Evolutionary conservation across 2,797 vertebrate genomes (phyloP).

Genomic region (Ctenopoma multispine): DNA sequence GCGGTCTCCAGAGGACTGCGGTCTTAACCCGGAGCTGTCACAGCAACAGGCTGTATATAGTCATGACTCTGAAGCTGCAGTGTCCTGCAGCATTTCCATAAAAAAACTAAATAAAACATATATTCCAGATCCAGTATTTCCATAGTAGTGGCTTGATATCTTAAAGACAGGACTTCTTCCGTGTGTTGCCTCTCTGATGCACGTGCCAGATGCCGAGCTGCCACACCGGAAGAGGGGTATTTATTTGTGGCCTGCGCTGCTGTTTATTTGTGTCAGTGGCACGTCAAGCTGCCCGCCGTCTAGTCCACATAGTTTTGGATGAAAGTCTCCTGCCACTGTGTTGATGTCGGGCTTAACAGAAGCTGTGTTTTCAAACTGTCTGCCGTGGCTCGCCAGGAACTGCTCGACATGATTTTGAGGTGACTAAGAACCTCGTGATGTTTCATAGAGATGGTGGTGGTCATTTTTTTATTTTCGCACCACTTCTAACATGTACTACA

Average conservation of each 20-base stretch:
- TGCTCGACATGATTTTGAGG: slow-evolving; percentile 27
- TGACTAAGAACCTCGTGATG: slow-evolving; percentile 21
- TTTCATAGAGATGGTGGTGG: background rate
- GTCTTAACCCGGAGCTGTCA: slow-evolving; percentile 81
- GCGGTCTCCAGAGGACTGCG: slow-evolving; percentile 78
- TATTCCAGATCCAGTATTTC: slow-evolving; percentile 15
- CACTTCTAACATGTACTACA: background rate
- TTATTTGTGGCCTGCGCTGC: slow-evolving; percentile 62
- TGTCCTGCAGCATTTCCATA: slow-evolving; percentile 53
- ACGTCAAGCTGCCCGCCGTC: slow-evolving; percentile 51
- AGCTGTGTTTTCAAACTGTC: slow-evolving; percentile 50
- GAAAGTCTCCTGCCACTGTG: slow-evolving; percentile 37
- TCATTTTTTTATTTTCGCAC: slow-evolving; percentile 15
- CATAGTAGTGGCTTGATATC: slow-evolving; percentile 23
- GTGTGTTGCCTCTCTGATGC: slow-evolving; percentile 45
- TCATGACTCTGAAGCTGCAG: slow-evolving; percentile 60
- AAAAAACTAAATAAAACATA: slow-evolving; percentile 28
- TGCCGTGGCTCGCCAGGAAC: slow-evolving; percentile 18
- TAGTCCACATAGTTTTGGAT: slow-evolving; percentile 54
- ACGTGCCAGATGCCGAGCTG: slow-evolving; percentile 61
- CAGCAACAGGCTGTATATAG: slow-evolving; percentile 80
- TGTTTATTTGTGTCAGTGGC: slow-evolving; percentile 70
- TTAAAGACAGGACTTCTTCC: slow-evolving; percentile 20
- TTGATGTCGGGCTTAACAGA: slow-evolving; percentile 55
- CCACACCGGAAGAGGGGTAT: slow-evolving; percentile 54